A percentile compares a stretch with the other conserved stretches of the same genome.
phyloP scores from a whole-genome alignment of 2,888 invertebrate genomes.

The Machimus atricapillus region DNA sequence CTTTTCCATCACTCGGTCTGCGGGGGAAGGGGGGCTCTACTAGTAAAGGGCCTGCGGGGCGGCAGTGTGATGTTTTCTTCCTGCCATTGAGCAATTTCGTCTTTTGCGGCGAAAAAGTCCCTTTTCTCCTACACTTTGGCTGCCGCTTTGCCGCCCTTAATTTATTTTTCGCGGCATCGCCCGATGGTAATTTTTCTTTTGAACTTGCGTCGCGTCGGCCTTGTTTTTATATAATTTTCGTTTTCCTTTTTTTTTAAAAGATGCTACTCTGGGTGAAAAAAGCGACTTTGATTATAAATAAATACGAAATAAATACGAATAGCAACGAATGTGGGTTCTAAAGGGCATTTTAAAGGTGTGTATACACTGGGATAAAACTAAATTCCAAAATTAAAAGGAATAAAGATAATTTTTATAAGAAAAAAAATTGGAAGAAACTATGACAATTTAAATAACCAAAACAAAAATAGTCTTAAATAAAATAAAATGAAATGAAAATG shows the following conservation, averaged over 20 bases:
- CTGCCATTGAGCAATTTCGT: conserved; percentile 8
- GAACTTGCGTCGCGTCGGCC: neutral
- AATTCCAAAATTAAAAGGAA: too few relatives aligned
- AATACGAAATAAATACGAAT: neutral
- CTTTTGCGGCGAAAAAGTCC: neutral
- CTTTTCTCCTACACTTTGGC: neutral
- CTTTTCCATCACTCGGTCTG: neutral
- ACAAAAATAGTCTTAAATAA: too few relatives aligned
- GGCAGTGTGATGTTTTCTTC: neutral
- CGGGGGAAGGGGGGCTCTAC: neutral
- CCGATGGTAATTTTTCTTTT: conserved; percentile 1
- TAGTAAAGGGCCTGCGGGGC: neutral
- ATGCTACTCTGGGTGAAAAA: neutral
- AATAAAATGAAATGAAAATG: too few relatives aligned
- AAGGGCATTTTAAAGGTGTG: neutral
- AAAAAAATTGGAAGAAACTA: too few relatives aligned
- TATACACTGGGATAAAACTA: too few relatives aligned
- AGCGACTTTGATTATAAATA: neutral
- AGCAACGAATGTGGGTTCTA: neutral
- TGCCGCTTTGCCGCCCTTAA: neutral
- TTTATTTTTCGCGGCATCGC: neutral
- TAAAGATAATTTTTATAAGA: too few relatives aligned
- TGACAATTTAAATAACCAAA: too few relatives aligned
- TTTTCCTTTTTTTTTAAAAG: neutral
- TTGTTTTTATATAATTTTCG: neutral